These are phyloP conservation scores for Drosophila orosa DNA, from an alignment of 1,140 invertebrate genomes.

Conservation along the genomic window DNA sequence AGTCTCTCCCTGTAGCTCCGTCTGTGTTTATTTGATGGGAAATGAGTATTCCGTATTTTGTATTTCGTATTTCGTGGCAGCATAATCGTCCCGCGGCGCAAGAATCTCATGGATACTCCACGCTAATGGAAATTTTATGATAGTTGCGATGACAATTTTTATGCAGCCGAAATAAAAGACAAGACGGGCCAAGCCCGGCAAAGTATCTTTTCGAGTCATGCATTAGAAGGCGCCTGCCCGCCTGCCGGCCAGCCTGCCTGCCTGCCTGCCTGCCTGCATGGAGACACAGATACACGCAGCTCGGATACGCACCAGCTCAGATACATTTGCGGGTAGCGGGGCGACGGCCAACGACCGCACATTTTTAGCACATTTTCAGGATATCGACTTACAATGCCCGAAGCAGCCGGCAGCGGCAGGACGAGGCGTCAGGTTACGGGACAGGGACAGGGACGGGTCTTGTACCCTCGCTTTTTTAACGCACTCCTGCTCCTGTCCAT, in stretches of 20 bases:
- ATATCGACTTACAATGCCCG: constrained; percentile 68
- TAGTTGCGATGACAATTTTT: constrained; percentile 74
- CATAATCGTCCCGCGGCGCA: constrained; percentile 38
- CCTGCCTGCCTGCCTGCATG: constrained; percentile 33
- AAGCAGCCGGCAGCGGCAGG: constrained; percentile 40
- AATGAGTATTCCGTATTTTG: constrained; percentile 24
- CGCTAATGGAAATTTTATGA: constrained; percentile 78
- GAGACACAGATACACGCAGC: constrained; percentile 14
- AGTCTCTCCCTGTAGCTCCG: background rate
- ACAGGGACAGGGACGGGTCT: constrained; percentile 19
- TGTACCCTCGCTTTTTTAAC: constrained; percentile 28
- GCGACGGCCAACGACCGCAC: constrained; percentile 56
- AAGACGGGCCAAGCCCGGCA: constrained; percentile 9
- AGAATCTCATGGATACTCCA: constrained; percentile 50
- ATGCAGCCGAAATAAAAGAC: constrained; percentile 54
- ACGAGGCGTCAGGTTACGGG: constrained; percentile 70
- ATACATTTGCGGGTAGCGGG: constrained; percentile 27
- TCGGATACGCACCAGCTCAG: constrained; percentile 22
- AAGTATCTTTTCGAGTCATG: constrained; percentile 48
- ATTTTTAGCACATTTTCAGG: constrained; percentile 80
- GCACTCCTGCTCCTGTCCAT: constrained; percentile 61
- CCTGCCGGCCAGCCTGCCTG: constrained; percentile 5
- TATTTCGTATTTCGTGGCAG: constrained; percentile 28
- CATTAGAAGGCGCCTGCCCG: constrained; percentile 46
- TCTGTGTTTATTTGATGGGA: constrained; percentile 36